Conservation (phyloP, 1,140 invertebrate genomes). For the Conus betulinus region DNA sequence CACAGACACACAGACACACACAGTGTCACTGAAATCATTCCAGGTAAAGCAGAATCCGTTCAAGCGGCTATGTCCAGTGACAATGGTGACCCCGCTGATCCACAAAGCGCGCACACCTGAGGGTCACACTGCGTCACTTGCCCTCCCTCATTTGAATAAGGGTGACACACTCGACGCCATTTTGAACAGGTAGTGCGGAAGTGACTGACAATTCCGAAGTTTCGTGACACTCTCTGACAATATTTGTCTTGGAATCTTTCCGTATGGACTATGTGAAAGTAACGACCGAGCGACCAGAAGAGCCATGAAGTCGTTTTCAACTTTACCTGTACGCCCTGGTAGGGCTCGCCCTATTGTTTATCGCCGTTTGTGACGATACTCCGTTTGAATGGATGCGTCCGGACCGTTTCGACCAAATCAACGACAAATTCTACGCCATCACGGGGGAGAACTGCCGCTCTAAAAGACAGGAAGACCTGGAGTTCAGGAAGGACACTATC, state of each 20-base stretch:
- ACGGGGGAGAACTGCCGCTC: conserved; percentile 90
- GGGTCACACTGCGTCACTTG: conserved; percentile 40
- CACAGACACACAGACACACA: background rate
- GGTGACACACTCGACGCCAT: conserved; percentile 52
- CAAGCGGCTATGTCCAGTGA: background rate
- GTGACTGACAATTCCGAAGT: background rate
- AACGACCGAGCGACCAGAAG: background rate
- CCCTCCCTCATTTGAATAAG: conserved; percentile 53
- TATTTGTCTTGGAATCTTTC: background rate
- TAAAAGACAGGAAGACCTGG: conserved; percentile 86
- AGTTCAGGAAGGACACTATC: conserved; percentile 86
- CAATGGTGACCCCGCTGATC: background rate
- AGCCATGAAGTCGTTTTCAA: background rate
- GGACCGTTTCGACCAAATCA: conserved; percentile 92
- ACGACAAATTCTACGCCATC: conserved; percentile 88
- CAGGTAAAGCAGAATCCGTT: background rate
- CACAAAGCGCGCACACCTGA: conserved; percentile 23
- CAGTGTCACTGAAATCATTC: background rate
- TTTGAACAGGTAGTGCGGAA: conserved; percentile 48
- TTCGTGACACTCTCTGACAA: background rate
- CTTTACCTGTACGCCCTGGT: conserved; percentile 36
- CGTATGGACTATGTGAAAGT: background rate
- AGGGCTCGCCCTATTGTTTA: conserved; percentile 26
- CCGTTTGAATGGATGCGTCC: conserved; percentile 75
- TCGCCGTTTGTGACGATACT: conserved; percentile 27